Percentiles rank a stretch among this genome's conserved stretches.
phyloP scores from a whole-genome alignment of 1,140 invertebrate genomes.

The Tachypleus tridentatus region DNA sequence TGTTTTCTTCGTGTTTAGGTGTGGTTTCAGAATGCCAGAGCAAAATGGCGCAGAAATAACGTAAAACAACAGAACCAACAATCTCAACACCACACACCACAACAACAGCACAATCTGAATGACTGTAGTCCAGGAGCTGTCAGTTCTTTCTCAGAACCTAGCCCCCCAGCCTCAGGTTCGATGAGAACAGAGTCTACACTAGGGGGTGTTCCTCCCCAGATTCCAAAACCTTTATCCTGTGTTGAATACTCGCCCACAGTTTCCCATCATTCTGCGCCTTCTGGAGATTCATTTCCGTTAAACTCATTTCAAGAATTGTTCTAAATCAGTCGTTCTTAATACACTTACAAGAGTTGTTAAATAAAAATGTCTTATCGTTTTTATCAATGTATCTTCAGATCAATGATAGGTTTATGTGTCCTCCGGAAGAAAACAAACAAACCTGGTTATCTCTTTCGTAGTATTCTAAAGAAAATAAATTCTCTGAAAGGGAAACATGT shows the following conservation, averaged over 20 bases:
- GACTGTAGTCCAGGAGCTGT: conserved; percentile 17
- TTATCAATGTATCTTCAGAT: too few species aligned
- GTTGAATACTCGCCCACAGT: conserved; percentile 11
- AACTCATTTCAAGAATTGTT: conserved; percentile 24
- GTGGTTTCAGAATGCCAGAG: conserved; percentile 97
- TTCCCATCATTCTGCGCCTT: conserved; percentile 7
- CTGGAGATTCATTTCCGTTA: conserved; percentile 10
- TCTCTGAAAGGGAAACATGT: too few species aligned
- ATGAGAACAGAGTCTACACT: conserved; percentile 6
- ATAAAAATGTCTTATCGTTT: too few species aligned
- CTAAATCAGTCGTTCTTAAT: neutral
- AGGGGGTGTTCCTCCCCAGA: neutral
- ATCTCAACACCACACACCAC: too few species aligned
- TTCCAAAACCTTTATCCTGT: neutral
- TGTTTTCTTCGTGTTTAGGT: conserved; percentile 49
- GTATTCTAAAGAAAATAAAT: too few species aligned
- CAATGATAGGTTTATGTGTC: too few species aligned
- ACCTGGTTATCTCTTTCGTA: too few species aligned
- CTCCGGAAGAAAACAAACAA: too few species aligned
- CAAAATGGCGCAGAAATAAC: conserved; percentile 91
- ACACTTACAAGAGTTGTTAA: too few species aligned
- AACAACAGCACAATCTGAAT: too few species aligned
- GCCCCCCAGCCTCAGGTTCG: conserved; percentile 16
- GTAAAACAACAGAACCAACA: conserved; percentile 63
- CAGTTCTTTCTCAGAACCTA: conserved; percentile 22